Evolutionary conservation across 2,797 vertebrate genomes (phyloP).

Genomic region (Neostethus bicornis): DNA sequence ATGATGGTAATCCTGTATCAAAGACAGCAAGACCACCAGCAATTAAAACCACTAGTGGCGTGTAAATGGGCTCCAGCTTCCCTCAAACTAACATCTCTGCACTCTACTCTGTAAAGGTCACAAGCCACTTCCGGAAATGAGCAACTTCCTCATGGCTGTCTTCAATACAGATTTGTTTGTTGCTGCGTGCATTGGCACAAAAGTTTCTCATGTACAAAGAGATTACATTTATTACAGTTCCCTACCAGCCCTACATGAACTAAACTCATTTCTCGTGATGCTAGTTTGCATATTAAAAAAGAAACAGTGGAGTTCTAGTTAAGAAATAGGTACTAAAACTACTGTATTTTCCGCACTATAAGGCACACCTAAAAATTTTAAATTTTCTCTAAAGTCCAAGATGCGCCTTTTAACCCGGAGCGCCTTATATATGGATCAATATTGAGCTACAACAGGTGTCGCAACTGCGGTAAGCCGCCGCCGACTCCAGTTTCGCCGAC

Average conservation of each 20-base stretch:
- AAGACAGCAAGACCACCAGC: not conserved
- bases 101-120: conserved; percentile 76
- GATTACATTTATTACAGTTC: not conserved
- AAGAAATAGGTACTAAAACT: conserved; percentile 13
- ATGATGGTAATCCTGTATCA: not conserved
- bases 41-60: not conserved
- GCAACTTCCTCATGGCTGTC: conserved; percentile 76
- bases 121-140: conserved; percentile 80
- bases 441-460: too few relatives aligned
- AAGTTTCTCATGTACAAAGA: conserved; percentile 9
- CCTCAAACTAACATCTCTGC: conserved; percentile 51
- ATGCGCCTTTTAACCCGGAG: too few relatives aligned
- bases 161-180: conserved; percentile 49
- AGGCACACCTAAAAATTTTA: too few relatives aligned
- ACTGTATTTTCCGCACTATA: too few relatives aligned
- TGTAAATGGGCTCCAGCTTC: conserved; percentile 26
- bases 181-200: conserved; percentile 1
- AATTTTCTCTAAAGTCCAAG: too few relatives aligned
- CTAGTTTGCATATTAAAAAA: not conserved
- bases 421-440: too few relatives aligned
- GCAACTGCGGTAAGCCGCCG: too few relatives aligned
- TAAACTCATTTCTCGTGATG: not conserved
- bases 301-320: not conserved
- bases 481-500: too few relatives aligned
- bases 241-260: not conserved